Evolutionary conservation across 2,113 vertebrate genomes (phyloP), one percentile per base, ranked within the genome.

Genomic region (Hyla sarda): DNA sequence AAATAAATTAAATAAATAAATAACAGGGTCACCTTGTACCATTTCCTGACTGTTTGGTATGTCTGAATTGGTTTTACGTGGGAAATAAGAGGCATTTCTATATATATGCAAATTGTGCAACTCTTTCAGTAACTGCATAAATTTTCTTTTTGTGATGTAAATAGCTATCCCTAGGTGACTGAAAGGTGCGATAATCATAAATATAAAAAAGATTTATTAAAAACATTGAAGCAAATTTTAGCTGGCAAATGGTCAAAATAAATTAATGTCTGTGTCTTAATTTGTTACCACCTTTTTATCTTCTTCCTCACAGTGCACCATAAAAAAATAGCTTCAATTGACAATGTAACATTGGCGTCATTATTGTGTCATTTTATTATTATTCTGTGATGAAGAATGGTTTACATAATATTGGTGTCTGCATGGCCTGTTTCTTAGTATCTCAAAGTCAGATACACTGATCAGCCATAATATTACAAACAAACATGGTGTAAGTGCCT

Each of bases 11-110:
- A n/a, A 41, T 5, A 52, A 86, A 86, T 23, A 80, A 86, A 86
- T 72, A 81, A 28, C 84, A 54, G 77, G 77, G 84, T 86, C 84
- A 86, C 84, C 84, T 86, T 86, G 84, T 73, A 37, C 48, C 32
- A 60, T 56, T 80, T 81, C 32, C 77, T 81, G 11, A 48, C 52
- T 72, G 67, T 81, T 86, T 80, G 50, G 37, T 73, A 69, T 60
- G n/a, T 80, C 30, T 52, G 77, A 80, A 86, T 86, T 86, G 76
- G 84, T 86, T 81, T 86, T 86, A 45, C 75, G 47, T 73, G 67
- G 84, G 28, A 54, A 79, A 80, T 81, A 86, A 86, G 77, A 81
- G 54, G 81, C 77, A 76, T 9, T 76, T 45, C 4, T 56, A 12
- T 74, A 6, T 13, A 71, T 37, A 73, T 72, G 6, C 21, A 89